Percentiles rank a stretch among this genome's conserved stretches.
phyloP scores from a whole-genome alignment of 2,113 vertebrate species.

The Propithecus coquereli region DNA sequence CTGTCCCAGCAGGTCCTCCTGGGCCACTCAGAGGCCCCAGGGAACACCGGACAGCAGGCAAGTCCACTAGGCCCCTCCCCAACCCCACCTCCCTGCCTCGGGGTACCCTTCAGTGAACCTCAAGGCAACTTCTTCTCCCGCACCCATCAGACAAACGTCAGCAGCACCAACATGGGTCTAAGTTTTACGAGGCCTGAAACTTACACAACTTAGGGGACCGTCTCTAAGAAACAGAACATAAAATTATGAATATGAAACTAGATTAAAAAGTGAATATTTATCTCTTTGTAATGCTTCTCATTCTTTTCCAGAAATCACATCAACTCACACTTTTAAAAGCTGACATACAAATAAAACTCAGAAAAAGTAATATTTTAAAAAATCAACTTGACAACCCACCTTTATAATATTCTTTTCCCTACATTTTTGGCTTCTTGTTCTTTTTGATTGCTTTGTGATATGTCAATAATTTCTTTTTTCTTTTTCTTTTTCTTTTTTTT shows the following conservation, averaged over 20 bases:
- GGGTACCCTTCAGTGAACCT: background rate
- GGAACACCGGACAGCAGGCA: background rate
- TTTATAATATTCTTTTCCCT: background rate
- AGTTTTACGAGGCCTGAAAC: background rate
- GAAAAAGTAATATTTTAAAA: background rate
- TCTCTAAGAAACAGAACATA: background rate
- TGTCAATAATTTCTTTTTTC: background rate
- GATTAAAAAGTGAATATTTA: background rate
- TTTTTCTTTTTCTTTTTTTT: too few species aligned
- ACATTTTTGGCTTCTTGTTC: background rate
- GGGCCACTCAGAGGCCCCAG: background rate
- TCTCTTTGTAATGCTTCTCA: background rate
- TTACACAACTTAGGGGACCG: background rate
- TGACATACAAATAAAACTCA: background rate
- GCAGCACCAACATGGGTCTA: background rate
- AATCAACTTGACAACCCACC: background rate
- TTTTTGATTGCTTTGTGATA: background rate
- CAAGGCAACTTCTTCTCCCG: background rate
- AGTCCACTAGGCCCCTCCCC: background rate
- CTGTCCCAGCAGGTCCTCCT: background rate
- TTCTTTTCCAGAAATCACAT: conserved; percentile 2
- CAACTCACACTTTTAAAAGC: conserved; percentile 27
- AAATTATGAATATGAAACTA: background rate
- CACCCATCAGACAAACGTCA: background rate
- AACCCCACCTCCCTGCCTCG: background rate